Conservation (phyloP, 2,113 vertebrate genomes). For the Mesocricetus auratus region DNA sequence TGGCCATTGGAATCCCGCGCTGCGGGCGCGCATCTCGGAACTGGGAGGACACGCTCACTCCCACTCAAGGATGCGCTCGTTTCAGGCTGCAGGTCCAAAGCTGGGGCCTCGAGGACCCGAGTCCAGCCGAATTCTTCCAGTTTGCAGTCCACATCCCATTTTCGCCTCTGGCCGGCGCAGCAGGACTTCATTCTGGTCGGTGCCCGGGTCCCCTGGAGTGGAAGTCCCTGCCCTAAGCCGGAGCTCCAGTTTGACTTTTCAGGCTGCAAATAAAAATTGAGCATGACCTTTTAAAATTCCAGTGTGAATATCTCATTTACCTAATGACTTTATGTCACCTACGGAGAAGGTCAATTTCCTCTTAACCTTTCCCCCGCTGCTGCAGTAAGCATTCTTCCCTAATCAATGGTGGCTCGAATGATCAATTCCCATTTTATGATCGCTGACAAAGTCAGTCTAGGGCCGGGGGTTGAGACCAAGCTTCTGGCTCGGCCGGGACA, state of each 20-base stretch:
- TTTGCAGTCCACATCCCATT: background rate
- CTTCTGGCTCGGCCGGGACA: background rate
- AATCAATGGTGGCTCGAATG: slow-evolving; percentile 90
- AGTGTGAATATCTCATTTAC: slow-evolving; percentile 90
- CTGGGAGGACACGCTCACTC: background rate
- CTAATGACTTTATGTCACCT: slow-evolving; percentile 92
- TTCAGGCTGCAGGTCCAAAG: background rate
- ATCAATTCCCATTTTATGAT: slow-evolving; percentile 91
- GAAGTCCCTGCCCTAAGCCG: slow-evolving; percentile 50
- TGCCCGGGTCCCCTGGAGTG: slow-evolving; percentile 1
- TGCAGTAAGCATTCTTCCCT: slow-evolving; percentile 90
- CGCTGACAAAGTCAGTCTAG: slow-evolving; percentile 87
- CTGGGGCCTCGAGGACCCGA: background rate
- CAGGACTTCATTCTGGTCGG: background rate
- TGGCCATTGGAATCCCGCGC: background rate
- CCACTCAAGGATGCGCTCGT: background rate
- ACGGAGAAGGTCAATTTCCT: slow-evolving; percentile 90
- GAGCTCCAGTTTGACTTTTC: slow-evolving; percentile 68
- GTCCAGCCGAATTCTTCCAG: background rate
- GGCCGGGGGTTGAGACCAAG: slow-evolving; percentile 39
- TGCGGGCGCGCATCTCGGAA: background rate
- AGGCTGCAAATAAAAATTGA: slow-evolving; percentile 84
- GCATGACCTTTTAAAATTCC: slow-evolving; percentile 87
- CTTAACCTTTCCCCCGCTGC: slow-evolving; percentile 89
- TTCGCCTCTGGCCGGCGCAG: background rate